Evolutionary conservation across 2,888 invertebrate genomes (phyloP).

Genomic region (Synanthedon andrenaeformis): DNA sequence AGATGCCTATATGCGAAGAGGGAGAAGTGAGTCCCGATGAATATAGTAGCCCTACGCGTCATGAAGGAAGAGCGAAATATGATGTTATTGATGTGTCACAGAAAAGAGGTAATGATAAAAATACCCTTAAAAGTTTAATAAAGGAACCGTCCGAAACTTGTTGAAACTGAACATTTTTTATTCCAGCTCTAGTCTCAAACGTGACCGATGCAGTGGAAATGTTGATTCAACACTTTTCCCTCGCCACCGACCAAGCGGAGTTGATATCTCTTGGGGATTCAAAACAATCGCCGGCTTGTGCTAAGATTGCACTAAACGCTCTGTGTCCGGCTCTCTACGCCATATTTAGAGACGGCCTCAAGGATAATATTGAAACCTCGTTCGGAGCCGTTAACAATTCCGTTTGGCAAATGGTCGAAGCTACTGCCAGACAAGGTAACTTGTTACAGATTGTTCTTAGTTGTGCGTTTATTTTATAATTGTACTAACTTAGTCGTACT

Average conservation of each 20-base stretch:
- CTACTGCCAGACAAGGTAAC: constrained; percentile 84
- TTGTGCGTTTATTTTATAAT: background rate
- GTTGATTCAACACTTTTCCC: constrained; percentile 77
- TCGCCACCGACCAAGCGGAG: constrained; percentile 74
- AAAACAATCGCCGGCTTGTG: constrained; percentile 73
- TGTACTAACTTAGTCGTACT: background rate
- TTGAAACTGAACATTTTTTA: background rate
- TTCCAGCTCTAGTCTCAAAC: constrained; percentile 77
- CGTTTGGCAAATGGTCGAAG: constrained; percentile 91
- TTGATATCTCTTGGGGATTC: constrained; percentile 71
- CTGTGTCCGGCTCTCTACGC: constrained; percentile 88
- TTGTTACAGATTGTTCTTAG: background rate
- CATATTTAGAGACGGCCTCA: constrained; percentile 86
- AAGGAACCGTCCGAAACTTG: too few species aligned
- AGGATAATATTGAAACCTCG: constrained; percentile 82
- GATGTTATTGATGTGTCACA: constrained; percentile 70
- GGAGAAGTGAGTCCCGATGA: constrained; percentile 73
- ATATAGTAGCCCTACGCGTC: constrained; percentile 64
- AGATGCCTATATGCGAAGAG: constrained; percentile 76
- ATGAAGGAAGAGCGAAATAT: constrained; percentile 50
- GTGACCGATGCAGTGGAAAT: constrained; percentile 82
- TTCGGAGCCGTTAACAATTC: constrained; percentile 89
- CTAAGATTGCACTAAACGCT: constrained; percentile 79
- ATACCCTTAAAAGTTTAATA: background rate
- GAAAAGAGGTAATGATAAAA: constrained; percentile 60